Conservation (phyloP, 2,797 vertebrate genomes). For the Enteromius treurensis region DNA sequence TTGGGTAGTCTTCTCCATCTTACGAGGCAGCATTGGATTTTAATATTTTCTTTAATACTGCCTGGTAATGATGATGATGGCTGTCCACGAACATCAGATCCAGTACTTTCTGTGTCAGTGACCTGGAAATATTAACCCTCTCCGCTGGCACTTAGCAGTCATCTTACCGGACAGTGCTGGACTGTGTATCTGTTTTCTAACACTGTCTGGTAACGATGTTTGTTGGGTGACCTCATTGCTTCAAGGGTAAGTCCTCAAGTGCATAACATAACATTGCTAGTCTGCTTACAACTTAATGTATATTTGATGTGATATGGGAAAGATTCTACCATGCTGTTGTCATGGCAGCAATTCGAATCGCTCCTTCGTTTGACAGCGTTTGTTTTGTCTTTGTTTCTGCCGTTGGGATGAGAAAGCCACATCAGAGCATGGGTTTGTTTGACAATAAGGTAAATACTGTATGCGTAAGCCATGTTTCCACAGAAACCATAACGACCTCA, state of each 20-base stretch:
- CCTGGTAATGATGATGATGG: slow-evolving; percentile 99
- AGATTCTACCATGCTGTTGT: not conserved
- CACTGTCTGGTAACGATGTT: slow-evolving; percentile 99
- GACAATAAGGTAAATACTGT: slow-evolving; percentile 24
- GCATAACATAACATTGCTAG: not conserved
- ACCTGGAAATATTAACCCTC: slow-evolving; percentile 30
- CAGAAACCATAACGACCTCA: slow-evolving; percentile 5
- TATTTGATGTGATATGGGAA: not conserved
- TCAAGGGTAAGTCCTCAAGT: slow-evolving; percentile 49
- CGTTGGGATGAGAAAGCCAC: slow-evolving; percentile 32
- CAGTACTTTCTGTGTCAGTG: not conserved
- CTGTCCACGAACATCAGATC: slow-evolving; percentile 74
- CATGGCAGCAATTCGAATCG: slow-evolving; percentile 7
- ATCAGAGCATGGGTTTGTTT: slow-evolving; percentile 40
- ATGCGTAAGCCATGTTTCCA: slow-evolving; percentile 31
- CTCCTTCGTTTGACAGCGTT: not conserved
- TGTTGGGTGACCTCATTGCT: slow-evolving; percentile 83
- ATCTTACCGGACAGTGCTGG: slow-evolving; percentile 99
- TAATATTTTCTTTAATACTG: slow-evolving; percentile 97
- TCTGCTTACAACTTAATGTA: not conserved
- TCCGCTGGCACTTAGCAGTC: slow-evolving; percentile 86
- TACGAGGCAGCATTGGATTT: slow-evolving; percentile 99
- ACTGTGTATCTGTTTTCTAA: slow-evolving; percentile 93
- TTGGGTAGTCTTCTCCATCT: slow-evolving; percentile 92
- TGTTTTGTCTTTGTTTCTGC: slow-evolving; percentile 46